Percentiles rank a stretch among this genome's conserved stretches.
Conservation (phyloP, 1,140 invertebrate genomes). For the Drosophila erecta region DNA sequence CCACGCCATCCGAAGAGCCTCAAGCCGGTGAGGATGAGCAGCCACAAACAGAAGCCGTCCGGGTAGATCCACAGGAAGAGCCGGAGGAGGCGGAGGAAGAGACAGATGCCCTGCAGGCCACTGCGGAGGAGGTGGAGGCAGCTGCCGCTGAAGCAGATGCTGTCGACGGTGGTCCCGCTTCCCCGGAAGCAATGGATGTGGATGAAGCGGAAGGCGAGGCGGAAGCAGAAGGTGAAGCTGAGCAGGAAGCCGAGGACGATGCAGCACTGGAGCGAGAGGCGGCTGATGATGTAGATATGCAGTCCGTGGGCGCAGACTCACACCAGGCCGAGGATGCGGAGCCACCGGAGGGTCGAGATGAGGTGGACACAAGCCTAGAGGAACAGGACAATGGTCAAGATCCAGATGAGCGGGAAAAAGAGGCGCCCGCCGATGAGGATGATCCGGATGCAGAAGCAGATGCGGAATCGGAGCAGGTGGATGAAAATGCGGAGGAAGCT, state of each 20-base stretch:
- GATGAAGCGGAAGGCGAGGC: conserved; percentile 60
- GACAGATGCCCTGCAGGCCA: conserved; percentile 56
- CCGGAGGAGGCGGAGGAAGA: conserved; percentile 58
- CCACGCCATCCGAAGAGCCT: conserved; percentile 17
- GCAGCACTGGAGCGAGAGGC: conserved; percentile 6
- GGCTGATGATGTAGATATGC: conserved; percentile 67
- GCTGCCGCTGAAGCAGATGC: conserved; percentile 56
- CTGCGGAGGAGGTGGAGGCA: conserved; percentile 52
- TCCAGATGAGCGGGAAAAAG: conserved; percentile 44
- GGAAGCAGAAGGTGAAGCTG: conserved; percentile 29
- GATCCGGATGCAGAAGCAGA: conserved; percentile 39
- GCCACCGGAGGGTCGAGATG: conserved; percentile 54
- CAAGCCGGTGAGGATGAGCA: conserved; percentile 31
- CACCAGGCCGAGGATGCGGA: conserved; percentile 37
- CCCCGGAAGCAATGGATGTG: conserved; percentile 76
- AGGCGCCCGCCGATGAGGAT: conserved; percentile 25
- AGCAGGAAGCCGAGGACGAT: conserved; percentile 22
- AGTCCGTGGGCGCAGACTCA: conserved; percentile 57
- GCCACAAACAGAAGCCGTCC: conserved; percentile 29
- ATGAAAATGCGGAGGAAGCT: conserved; percentile 45
- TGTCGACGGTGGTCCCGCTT: conserved; percentile 83
- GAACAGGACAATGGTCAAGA: conserved; percentile 43
- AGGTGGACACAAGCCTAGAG: conserved; percentile 59
- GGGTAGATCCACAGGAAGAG: conserved; percentile 40
- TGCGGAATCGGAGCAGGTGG: conserved; percentile 41